A percentile compares a stretch with the other conserved stretches of the same genome.
These are phyloP conservation scores for Himalopsyche anomala DNA, from an alignment of 2,888 invertebrate genomes.

Conservation along the genomic window DNA sequence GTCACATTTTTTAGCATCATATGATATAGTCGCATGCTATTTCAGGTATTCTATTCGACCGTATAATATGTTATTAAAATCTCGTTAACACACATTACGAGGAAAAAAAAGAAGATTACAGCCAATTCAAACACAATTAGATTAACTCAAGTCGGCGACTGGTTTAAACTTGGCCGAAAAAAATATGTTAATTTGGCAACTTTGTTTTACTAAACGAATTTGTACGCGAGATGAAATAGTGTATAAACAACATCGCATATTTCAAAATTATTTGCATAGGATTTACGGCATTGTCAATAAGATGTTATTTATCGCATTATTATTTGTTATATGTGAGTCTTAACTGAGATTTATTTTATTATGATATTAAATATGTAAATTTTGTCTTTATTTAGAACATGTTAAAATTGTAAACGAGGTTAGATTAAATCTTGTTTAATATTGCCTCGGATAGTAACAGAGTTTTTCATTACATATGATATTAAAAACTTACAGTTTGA, in stretches of 20 bases:
- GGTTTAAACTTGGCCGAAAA: slow-evolving; percentile 28
- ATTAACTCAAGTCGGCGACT: slow-evolving; percentile 2
- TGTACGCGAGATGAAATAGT: slow-evolving; percentile 29
- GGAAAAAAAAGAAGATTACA: slow-evolving; percentile 23
- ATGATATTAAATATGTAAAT: too few relatives aligned
- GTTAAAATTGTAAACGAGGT: too few relatives aligned
- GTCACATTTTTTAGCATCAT: neutral
- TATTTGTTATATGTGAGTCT: neutral
- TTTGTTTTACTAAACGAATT: slow-evolving; percentile 39
- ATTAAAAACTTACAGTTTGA: too few relatives aligned
- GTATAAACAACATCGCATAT: neutral
- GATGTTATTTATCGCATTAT: neutral
- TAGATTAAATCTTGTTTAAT: too few relatives aligned
- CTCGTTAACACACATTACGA: slow-evolving; percentile 37
- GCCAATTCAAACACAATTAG: slow-evolving; percentile 34
- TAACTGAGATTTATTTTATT: too few relatives aligned
- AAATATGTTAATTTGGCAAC: slow-evolving; percentile 38
- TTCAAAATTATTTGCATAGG: slow-evolving; percentile 5
- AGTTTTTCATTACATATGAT: too few relatives aligned
- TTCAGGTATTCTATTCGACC: neutral
- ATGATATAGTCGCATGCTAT: neutral
- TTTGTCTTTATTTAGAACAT: too few relatives aligned
- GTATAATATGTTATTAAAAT: slow-evolving; percentile 24
- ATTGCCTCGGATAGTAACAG: too few relatives aligned
- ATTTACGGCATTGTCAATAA: slow-evolving; percentile 19